Conservation (phyloP, 2,113 vertebrate species). For the Otus sunia region DNA sequence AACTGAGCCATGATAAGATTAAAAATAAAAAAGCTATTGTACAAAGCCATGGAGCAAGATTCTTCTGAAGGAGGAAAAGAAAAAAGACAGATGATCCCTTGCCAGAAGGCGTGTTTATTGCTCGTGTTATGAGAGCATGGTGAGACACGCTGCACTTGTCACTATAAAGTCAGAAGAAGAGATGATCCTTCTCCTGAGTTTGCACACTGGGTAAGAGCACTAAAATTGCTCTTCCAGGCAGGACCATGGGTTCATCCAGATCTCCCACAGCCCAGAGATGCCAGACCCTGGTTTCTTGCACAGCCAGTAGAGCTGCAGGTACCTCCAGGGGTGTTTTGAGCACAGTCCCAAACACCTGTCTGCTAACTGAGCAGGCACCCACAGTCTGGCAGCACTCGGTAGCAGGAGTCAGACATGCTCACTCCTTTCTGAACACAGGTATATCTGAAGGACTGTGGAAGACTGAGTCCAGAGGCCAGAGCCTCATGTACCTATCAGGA, state of each 20-base stretch:
- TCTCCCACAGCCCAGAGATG: not conserved
- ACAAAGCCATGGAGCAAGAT: not conserved
- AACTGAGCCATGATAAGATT: not conserved
- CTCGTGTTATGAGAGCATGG: fast-evolving
- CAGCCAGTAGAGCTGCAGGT: not conserved
- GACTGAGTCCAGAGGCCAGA: not conserved
- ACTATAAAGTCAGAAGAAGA: fast-evolving
- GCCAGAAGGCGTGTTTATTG: not conserved
- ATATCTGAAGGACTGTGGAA: not conserved
- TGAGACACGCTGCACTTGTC: not conserved
- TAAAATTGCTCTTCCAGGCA: not conserved
- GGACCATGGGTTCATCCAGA: not conserved
- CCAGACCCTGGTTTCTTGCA: not conserved
- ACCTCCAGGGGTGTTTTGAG: not conserved
- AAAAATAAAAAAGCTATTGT: not conserved
- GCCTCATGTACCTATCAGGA: not conserved
- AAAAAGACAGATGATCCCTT: not conserved
- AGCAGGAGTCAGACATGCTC: not conserved
- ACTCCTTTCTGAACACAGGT: not conserved
- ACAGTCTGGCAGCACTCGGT: not conserved
- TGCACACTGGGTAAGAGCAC: not conserved
- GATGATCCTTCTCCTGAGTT: not conserved
- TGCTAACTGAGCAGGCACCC: not conserved
- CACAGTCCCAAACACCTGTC: not conserved
- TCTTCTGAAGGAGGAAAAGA: not conserved